Evolutionary conservation across 2,888 invertebrate genomes (phyloP).

Genomic region (Tiphia femorata): DNA sequence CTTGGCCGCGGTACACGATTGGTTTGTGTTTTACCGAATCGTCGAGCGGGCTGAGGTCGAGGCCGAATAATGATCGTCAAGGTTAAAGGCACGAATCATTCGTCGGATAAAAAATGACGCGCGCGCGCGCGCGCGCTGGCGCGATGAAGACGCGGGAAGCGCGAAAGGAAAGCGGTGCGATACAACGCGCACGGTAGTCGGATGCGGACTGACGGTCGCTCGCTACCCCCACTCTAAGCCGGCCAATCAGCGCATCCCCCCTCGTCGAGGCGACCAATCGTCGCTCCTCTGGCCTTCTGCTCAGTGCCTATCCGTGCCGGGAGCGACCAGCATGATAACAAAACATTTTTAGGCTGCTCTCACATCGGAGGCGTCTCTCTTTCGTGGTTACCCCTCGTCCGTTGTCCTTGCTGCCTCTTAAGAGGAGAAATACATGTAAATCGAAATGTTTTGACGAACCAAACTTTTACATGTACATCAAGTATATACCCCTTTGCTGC

Average conservation of each 20-base stretch:
- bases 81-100: no score
- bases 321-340: conserved; percentile 41
- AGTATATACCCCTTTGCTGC: no score
- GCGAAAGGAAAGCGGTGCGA: conserved; percentile 4
- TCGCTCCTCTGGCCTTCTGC: conserved; percentile 29
- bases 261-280: conserved; percentile 36
- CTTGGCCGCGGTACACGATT: no score
- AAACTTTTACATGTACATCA: no score
- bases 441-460: no score
- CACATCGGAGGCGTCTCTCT: conserved; percentile 15
- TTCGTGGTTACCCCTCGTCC: neutral
- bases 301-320: conserved; percentile 23
- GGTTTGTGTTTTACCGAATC: no score
- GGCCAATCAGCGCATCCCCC: conserved; percentile 32
- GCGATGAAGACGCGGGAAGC: neutral
- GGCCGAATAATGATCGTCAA: no score
- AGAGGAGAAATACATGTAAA: no score
- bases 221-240: conserved; percentile 34
- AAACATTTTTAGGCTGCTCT: conserved; percentile 37
- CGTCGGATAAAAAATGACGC: neutral
- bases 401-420: no score
- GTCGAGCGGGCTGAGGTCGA: no score
- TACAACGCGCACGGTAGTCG: conserved; percentile 41
- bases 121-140: neutral
- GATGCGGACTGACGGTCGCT: conserved; percentile 50